Conservation (phyloP, 2,888 invertebrate species). For the Sinohyriopsis cumingii region DNA sequence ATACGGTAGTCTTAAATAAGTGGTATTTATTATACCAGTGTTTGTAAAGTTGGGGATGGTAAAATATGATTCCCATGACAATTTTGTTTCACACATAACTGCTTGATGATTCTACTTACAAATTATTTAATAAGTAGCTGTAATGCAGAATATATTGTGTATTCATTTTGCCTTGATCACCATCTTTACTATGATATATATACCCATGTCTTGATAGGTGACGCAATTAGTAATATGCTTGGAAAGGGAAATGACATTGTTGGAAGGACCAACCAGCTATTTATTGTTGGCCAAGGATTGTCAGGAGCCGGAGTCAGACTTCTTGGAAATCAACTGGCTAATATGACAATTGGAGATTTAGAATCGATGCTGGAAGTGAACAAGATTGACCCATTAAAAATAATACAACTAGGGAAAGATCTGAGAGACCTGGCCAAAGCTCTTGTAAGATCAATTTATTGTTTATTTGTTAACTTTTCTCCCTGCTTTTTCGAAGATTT, state of each 20-base stretch:
- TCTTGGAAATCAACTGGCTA: conserved; percentile 42
- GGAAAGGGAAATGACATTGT: conserved; percentile 26
- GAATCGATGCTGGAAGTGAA: conserved; percentile 41
- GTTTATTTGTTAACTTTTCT: too few species aligned
- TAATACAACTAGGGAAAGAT: conserved; percentile 32
- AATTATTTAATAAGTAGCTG: too few species aligned
- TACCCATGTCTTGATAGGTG: conserved; percentile 18
- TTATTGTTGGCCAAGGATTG: conserved; percentile 44
- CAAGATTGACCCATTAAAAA: conserved; percentile 37
- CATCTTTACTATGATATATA: too few species aligned
- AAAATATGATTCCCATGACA: too few species aligned
- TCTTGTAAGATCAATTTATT: conserved; percentile 30
- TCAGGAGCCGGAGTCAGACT: conserved; percentile 38
- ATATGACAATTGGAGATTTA: conserved; percentile 49
- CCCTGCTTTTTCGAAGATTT: too few species aligned
- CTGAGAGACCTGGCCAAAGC: conserved; percentile 37
- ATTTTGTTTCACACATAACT: too few species aligned
- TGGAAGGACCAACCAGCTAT: conserved; percentile 36
- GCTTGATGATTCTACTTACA: too few species aligned
- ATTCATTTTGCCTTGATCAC: too few species aligned
- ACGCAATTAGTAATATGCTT: conserved; percentile 29
- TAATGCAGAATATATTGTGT: too few species aligned
- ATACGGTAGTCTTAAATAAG: too few species aligned
- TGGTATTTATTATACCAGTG: too few species aligned
- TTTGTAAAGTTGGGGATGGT: too few species aligned